Evolutionary conservation across 1,140 invertebrate species (phyloP).

Genomic region (Marisa cornuarietis): DNA sequence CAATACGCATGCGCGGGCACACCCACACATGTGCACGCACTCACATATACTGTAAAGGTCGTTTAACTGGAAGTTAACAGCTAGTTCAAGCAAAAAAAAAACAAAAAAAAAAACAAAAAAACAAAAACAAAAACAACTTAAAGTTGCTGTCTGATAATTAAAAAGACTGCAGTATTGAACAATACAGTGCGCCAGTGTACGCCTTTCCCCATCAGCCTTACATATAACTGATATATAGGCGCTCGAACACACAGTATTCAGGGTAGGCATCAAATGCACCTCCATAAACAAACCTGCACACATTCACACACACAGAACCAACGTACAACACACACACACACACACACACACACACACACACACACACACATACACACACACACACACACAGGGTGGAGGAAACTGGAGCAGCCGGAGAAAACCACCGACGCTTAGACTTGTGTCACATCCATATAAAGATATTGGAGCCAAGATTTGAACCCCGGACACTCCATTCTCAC

Average conservation of each 20-base stretch:
- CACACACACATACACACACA: conserved; percentile 2
- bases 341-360: not conserved
- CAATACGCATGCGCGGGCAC: not conserved
- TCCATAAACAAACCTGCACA: not conserved
- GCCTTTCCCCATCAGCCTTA: not conserved
- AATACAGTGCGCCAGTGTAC: too few relatives aligned
- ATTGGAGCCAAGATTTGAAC: too few relatives aligned
- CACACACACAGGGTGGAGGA: not conserved
- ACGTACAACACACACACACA: conserved; percentile 1
- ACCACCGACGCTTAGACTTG: too few relatives aligned
- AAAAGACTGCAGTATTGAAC: too few relatives aligned
- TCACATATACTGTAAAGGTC: not conserved
- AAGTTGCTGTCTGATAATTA: not conserved
- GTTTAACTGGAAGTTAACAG: too few relatives aligned
- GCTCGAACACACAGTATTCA: not conserved
- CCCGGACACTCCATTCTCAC: too few relatives aligned
- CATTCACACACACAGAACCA: conserved; percentile 6
- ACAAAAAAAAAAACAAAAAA: not conserved
- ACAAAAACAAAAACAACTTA: not conserved
- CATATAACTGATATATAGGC: too few relatives aligned
- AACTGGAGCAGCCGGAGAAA: too few relatives aligned
- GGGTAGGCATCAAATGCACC: not conserved
- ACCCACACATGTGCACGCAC: not conserved
- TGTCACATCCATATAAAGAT: too few relatives aligned
- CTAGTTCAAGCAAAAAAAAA: not conserved